Evolutionary conservation across 2,113 vertebrate genomes (phyloP).

Genomic region (Brachyhypopomus gauderio): DNA sequence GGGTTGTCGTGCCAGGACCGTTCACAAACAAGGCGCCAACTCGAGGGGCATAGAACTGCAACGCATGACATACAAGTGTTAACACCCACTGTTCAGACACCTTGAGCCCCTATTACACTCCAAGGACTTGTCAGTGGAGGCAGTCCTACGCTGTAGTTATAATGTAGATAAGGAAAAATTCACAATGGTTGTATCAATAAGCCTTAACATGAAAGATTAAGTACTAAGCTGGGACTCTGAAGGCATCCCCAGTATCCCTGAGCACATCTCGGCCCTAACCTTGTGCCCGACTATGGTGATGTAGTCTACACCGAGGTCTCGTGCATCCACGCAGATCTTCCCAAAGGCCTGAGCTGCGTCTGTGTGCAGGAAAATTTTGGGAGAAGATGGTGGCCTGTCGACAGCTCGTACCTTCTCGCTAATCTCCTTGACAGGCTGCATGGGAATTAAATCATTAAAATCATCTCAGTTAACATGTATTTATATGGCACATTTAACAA

Average conservation of each 20-base stretch:
- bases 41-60: slow-evolving; percentile 89
- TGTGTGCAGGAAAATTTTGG: slow-evolving; percentile 83
- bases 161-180: too few relatives aligned
- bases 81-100: too few relatives aligned
- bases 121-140: too few relatives aligned
- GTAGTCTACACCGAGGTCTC: slow-evolving; percentile 88
- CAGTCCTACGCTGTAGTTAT: too few relatives aligned
- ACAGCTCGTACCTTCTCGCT: slow-evolving; percentile 72
- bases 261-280: slow-evolving; percentile 68
- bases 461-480: too few relatives aligned
- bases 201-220: slow-evolving; percentile 4
- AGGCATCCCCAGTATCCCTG: not conserved
- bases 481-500: too few relatives aligned
- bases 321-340: slow-evolving; percentile 83
- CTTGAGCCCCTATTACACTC: too few relatives aligned
- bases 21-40: slow-evolving; percentile 84
- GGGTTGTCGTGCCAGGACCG: slow-evolving; percentile 73
- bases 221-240: not conserved
- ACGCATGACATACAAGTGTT: slow-evolving; percentile 31
- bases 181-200: too few relatives aligned
- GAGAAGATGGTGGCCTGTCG: slow-evolving; percentile 58
- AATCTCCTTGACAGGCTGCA: slow-evolving; percentile 84
- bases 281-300: slow-evolving; percentile 96
- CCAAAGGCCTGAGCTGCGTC: slow-evolving; percentile 93
- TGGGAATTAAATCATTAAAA: too few relatives aligned